A percentile compares a stretch with the other conserved stretches of the same genome.
These are phyloP conservation scores for Embiotoca jacksoni DNA, from an alignment of 2,113 vertebrate genomes.

Conservation along the genomic window DNA sequence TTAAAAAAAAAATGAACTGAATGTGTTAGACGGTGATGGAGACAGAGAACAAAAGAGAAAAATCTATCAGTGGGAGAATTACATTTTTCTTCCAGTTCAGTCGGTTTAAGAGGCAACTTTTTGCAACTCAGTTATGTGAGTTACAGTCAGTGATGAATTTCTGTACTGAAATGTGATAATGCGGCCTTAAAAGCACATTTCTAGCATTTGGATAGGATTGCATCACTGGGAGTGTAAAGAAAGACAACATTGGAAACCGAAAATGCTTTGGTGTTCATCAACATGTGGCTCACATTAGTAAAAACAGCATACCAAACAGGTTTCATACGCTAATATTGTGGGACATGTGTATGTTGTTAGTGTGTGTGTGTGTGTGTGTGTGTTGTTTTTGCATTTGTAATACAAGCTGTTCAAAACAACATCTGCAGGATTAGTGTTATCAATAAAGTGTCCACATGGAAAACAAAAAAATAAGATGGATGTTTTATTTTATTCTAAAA, in stretches of 20 bases:
- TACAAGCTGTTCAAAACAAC: slow-evolving; percentile 25
- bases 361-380: slow-evolving; percentile 19
- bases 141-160: slow-evolving; percentile 4
- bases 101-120: slow-evolving; percentile 11
- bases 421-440: slow-evolving; percentile 7
- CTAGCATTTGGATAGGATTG: slow-evolving; percentile 13
- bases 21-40: slow-evolving; percentile 8
- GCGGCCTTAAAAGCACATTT: slow-evolving; percentile 52
- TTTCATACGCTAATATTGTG: slow-evolving; percentile 46
- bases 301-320: slow-evolving; percentile 59
- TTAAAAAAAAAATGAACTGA: background rate
- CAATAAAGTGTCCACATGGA: slow-evolving; percentile 56
- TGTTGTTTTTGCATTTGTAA: slow-evolving; percentile 27
- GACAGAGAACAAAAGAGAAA: slow-evolving; percentile 13
- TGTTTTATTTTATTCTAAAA: slow-evolving; percentile 4
- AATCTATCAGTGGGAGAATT: slow-evolving; percentile 5
- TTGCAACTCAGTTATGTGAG: slow-evolving; percentile 7
- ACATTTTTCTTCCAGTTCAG: background rate
- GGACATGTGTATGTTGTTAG: slow-evolving; percentile 28
- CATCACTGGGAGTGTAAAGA: slow-evolving; percentile 3
- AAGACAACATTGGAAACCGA: slow-evolving; percentile 6
- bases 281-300: background rate
- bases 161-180: slow-evolving; percentile 22
- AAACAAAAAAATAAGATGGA: background rate
- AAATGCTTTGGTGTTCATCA: slow-evolving; percentile 34